Percentiles rank a stretch among this genome's conserved stretches.
Evolutionary conservation across 2,797 vertebrate species (phyloP).

Genomic region (Danio tinwini): DNA sequence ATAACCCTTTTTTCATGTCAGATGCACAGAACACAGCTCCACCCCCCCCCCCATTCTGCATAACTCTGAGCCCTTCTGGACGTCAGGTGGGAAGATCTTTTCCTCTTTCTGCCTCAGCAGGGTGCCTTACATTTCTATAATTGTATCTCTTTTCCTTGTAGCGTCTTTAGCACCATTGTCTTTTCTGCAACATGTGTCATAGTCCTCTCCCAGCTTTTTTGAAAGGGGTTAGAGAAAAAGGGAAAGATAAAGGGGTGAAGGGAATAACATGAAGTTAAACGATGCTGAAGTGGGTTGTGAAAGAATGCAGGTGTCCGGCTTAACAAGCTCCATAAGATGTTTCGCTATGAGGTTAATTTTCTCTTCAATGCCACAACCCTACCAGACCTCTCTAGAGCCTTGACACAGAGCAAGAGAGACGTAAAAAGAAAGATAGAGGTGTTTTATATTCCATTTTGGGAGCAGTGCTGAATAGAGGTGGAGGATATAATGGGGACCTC

Average conservation of each 20-base stretch:
- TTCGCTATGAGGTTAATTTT: slow-evolving; percentile 70
- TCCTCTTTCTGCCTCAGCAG: slow-evolving; percentile 57
- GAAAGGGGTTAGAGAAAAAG: slow-evolving; percentile 3
- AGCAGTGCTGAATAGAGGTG: slow-evolving; percentile 47
- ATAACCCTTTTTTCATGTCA: slow-evolving; percentile 43
- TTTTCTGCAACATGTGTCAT: slow-evolving; percentile 61
- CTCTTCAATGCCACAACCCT: slow-evolving; percentile 59
- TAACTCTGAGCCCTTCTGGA: slow-evolving; percentile 58
- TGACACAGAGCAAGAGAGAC: background rate
- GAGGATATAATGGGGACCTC: slow-evolving; percentile 54
- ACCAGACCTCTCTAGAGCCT: slow-evolving; percentile 54
- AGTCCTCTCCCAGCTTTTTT: slow-evolving; percentile 60
- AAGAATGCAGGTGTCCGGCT: slow-evolving; percentile 62
- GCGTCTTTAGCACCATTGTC: slow-evolving; percentile 69
- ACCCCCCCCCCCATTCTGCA: slow-evolving; percentile 18
- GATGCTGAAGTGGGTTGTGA: slow-evolving; percentile 52
- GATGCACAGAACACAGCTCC: background rate
- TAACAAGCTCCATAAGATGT: slow-evolving; percentile 70
- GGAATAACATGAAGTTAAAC: slow-evolving; percentile 49
- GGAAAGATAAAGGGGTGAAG: slow-evolving; percentile 26
- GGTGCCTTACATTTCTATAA: slow-evolving; percentile 69
- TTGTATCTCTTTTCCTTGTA: slow-evolving; percentile 63
- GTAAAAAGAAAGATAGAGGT: background rate
- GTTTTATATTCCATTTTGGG: slow-evolving; percentile 53
- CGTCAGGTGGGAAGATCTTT: slow-evolving; percentile 66